Base-by-base conservation (phyloP, 2,888 invertebrate genomes). In the Furcula furcula region DNA sequence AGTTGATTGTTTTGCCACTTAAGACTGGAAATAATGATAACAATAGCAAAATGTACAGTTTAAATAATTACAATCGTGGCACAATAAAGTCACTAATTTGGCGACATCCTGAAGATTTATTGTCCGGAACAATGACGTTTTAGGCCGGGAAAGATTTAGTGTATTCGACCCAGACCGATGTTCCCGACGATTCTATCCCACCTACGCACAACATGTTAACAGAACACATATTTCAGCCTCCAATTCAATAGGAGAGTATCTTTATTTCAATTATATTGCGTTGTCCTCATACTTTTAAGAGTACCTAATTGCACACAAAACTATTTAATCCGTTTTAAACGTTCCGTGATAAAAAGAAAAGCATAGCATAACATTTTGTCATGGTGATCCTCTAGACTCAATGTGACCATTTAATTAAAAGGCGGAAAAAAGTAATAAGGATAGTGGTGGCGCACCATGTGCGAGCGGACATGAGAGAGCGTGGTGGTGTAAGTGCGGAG, bases 391-490 rank as follows among this genome's bases (percentile, higher is more conserved):
- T 63, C 46, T 36, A 46, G 41, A 22, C 25, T 15, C 23, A 30
- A 29, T 34, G 29, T 10, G 4, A 6, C 4, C 11, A 21, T 30
- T n/a, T 18, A 16, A n/a, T 30, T 22, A 15, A 28, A 26, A 29
- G 29, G 12, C 11, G 13, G 13, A 29, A 38, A 31, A 41, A 34
- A 40, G 34, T 41, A 21, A 7, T 36, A 16, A 26, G 34, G n/a
- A n/a, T n/a, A n/a, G n/a, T n/a, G n/a, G n/a, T n/a, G 18, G 23
- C 23, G 27, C 32, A 53, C 57, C 48, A 76, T 76, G 76, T 56
- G 67, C 41, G 57, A 52, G 40, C 66, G 78, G 78, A 84, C 75
- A 82, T 84, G 83, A 81, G 66, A 57, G 61, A 58, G 54, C 45
- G 47, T 43, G 62, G 62, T 55, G 54, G 65, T 46, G 69, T 70